Evolutionary conservation across 2,888 invertebrate genomes (phyloP).

Genomic region (Drosophila subquinaria): DNA sequence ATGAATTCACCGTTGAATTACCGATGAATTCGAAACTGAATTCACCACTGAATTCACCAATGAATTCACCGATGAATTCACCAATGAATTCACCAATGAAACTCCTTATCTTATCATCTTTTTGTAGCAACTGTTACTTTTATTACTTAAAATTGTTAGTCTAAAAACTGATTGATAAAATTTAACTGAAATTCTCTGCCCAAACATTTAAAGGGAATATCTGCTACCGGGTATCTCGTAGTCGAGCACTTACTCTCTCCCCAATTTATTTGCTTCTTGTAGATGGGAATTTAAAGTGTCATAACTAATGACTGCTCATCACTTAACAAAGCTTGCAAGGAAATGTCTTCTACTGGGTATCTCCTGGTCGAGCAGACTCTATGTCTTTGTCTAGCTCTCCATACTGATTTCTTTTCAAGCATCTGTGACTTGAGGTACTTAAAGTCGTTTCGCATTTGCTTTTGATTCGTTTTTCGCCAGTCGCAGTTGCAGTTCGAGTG

Average conservation of each 20-base stretch:
- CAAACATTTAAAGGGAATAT: not conserved
- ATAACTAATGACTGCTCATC: not conserved
- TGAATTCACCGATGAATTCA: too few species aligned
- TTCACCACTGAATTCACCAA: too few species aligned
- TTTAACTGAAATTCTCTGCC: not conserved
- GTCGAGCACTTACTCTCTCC: not conserved
- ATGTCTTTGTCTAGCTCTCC: not conserved
- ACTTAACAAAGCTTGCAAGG: not conserved
- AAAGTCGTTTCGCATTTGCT: slow-evolving; percentile 44
- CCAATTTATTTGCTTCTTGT: not conserved
- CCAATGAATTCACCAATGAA: too few species aligned
- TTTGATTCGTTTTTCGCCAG: slow-evolving; percentile 44
- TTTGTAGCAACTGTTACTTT: too few species aligned
- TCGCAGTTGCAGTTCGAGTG: slow-evolving; percentile 51
- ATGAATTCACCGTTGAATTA: too few species aligned
- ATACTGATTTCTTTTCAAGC: slow-evolving; percentile 10
- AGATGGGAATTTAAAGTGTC: not conserved
- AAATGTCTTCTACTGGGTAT: not conserved
- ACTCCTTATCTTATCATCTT: not conserved
- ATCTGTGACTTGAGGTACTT: slow-evolving; percentile 41
- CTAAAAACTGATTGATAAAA: not conserved
- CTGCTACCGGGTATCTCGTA: not conserved
- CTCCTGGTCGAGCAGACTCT: not conserved
- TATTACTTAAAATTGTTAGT: too few species aligned
- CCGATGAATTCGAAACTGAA: too few species aligned